These are phyloP conservation scores for Microctenopoma stevenorrisi DNA, from an alignment of 2,797 vertebrate species.

Conservation along the genomic window DNA sequence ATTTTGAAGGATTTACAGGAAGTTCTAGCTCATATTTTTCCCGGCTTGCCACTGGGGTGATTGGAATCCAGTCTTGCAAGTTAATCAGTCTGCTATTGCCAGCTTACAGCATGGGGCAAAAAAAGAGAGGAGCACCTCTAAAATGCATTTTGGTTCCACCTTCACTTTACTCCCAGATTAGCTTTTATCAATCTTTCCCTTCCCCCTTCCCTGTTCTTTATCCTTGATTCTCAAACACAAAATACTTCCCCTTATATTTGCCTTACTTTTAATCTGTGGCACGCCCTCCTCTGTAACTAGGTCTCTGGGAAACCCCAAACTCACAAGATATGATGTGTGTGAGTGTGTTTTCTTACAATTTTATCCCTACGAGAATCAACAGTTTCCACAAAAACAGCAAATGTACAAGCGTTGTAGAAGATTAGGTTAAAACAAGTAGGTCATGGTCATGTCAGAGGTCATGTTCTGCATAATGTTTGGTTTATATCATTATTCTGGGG, in stretches of 20 bases:
- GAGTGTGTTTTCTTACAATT: slow-evolving; percentile 6
- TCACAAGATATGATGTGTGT: slow-evolving; percentile 44
- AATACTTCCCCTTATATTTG: slow-evolving; percentile 28
- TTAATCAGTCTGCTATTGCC: slow-evolving; percentile 52
- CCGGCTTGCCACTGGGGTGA: slow-evolving; percentile 3
- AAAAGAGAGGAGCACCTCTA: slow-evolving; percentile 14
- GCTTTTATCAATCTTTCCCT: slow-evolving; percentile 41
- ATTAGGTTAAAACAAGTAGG: not conserved
- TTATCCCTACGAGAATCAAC: slow-evolving; percentile 36
- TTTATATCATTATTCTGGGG: too few relatives aligned
- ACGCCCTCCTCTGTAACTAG: slow-evolving; percentile 45
- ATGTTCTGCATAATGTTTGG: too few relatives aligned
- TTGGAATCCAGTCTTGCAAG: slow-evolving; percentile 34
- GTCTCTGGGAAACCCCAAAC: slow-evolving; percentile 44
- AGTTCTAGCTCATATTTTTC: slow-evolving; percentile 1
- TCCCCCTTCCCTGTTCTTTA: not conserved
- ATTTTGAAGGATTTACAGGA: slow-evolving; percentile 64
- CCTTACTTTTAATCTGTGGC: slow-evolving; percentile 50
- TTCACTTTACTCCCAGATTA: slow-evolving; percentile 27
- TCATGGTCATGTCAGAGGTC: too few relatives aligned
- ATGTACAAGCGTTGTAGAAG: not conserved
- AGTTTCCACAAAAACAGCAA: not conserved
- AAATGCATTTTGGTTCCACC: slow-evolving; percentile 22
- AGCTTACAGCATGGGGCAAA: slow-evolving; percentile 30
- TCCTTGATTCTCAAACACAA: slow-evolving; percentile 22